A percentile compares a stretch with the other conserved stretches of the same genome.
Conservation (phyloP, 2,113 vertebrate genomes). For the Rhabdornis inornatus region DNA sequence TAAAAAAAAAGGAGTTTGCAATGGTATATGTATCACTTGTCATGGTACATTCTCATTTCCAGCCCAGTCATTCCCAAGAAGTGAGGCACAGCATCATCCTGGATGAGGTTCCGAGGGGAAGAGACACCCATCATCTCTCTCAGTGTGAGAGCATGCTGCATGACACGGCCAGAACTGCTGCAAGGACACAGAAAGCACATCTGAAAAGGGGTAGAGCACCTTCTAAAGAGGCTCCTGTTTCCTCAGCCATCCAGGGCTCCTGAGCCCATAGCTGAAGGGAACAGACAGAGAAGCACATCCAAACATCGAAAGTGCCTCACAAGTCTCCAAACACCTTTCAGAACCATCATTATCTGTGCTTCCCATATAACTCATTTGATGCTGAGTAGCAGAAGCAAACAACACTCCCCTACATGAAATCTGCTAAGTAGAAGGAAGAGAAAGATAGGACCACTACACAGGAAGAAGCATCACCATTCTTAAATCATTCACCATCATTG, state of each 20-base stretch:
- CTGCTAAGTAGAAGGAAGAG: not conserved
- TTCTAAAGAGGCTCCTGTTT: not conserved
- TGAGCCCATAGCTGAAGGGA: not conserved
- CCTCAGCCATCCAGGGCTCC: not conserved
- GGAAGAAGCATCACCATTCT: not conserved
- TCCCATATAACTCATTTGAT: not conserved
- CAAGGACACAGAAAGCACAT: not conserved
- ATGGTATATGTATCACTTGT: not conserved
- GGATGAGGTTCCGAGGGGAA: not conserved
- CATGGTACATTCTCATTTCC: not conserved
- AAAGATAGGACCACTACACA: not conserved
- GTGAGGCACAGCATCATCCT: not conserved
- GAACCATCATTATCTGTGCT: not conserved
- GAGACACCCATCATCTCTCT: not conserved
- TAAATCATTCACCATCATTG: not conserved
- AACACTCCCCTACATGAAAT: not conserved
- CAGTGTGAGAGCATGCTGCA: not conserved
- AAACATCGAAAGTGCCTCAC: not conserved
- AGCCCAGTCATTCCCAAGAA: not conserved
- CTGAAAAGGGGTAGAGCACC: not conserved
- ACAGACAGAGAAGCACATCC: not conserved
- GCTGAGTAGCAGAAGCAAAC: not conserved
- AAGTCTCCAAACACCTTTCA: not conserved
- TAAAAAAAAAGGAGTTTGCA: not conserved
- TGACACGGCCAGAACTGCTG: accelerated